Percentiles rank a stretch among this genome's conserved stretches.
Conservation (phyloP, 2,888 invertebrate genomes). For the Ommatoiulus sabulosus region DNA sequence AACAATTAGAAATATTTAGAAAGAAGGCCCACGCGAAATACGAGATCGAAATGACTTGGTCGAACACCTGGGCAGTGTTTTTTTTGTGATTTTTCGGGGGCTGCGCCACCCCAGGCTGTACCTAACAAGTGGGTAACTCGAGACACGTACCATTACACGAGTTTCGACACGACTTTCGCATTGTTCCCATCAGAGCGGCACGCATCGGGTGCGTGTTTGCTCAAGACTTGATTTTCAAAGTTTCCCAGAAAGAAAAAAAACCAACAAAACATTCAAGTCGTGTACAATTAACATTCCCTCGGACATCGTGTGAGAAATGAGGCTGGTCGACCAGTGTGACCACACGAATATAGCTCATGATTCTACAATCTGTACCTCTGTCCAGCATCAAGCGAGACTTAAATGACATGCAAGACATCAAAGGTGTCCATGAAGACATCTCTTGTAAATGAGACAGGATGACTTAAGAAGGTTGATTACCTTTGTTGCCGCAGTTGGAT, state of each 20-base stretch:
- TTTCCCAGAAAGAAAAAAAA: not conserved
- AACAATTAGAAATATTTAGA: conserved; percentile 15
- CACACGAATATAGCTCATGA: too few relatives aligned
- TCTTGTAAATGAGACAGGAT: too few relatives aligned
- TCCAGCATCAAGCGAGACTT: too few relatives aligned
- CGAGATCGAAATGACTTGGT: conserved; percentile 1
- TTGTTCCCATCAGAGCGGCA: conserved; percentile 26
- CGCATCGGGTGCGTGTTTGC: conserved; percentile 13
- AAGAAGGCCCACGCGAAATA: conserved; percentile 34
- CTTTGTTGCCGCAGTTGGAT: too few relatives aligned
- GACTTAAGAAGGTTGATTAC: too few relatives aligned
- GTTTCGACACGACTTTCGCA: conserved; percentile 27
- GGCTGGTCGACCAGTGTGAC: not conserved
- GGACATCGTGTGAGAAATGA: not conserved
- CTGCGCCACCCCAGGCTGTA: not conserved
- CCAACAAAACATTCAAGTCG: not conserved
- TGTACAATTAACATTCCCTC: conserved; percentile 26
- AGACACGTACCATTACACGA: not conserved
- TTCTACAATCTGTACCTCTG: too few relatives aligned
- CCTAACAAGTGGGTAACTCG: conserved; percentile 16
- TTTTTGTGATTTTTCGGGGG: not conserved
- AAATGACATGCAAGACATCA: too few relatives aligned
- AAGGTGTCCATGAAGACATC: too few relatives aligned
- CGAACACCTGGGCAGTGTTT: not conserved
- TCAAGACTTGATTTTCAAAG: not conserved